Evolutionary conservation across 2,113 vertebrate genomes (phyloP).

Genomic region (Cacatua alba): DNA sequence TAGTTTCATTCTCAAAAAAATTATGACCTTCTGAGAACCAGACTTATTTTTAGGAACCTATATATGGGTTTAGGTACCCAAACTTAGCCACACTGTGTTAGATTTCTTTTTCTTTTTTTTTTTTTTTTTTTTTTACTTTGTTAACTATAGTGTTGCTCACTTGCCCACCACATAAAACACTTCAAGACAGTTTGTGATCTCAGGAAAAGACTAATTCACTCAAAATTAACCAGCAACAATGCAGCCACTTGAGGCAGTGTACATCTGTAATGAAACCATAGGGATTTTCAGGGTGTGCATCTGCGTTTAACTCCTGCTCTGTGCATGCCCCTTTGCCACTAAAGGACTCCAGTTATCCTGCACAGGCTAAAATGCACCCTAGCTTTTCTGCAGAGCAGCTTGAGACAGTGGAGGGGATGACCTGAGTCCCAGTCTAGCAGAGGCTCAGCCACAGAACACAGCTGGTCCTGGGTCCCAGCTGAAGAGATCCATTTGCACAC

Average conservation of each 20-base stretch:
- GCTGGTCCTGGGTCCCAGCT: neutral
- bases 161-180: neutral
- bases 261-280: neutral
- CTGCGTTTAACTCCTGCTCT: neutral
- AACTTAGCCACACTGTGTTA: neutral
- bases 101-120: neutral
- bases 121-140: neutral
- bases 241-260: neutral
- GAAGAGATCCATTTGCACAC: neutral
- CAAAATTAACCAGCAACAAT: neutral
- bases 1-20: slow-evolving; percentile 19
- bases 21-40: neutral
- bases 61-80: neutral
- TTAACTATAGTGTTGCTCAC: neutral
- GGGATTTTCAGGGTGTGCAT: neutral
- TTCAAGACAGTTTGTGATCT: neutral
- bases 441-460: neutral
- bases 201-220: neutral
- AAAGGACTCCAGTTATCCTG: neutral
- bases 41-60: slow-evolving; percentile 3
- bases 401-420: neutral
- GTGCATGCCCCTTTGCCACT: neutral
- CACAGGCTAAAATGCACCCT: neutral
- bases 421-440: neutral
- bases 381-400: neutral